phyloP scores from a whole-genome alignment of 2,113 vertebrate species.

The Phocoena sinus region DNA sequence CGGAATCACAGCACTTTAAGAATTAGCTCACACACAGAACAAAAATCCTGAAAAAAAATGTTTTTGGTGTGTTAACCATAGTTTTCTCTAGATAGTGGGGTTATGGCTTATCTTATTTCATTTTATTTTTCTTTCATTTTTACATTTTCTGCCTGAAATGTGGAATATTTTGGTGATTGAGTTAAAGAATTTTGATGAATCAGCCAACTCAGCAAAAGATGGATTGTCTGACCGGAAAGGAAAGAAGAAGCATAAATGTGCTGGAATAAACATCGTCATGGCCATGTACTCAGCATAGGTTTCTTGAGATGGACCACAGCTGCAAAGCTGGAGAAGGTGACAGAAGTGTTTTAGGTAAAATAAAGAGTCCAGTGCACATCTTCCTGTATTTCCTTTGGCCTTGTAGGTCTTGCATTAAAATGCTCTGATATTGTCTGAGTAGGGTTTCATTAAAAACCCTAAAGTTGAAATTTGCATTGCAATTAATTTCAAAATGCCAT shows the following conservation, averaged over 20 bases:
- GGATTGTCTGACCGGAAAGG: not conserved
- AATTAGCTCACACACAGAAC: not conserved
- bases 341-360: not conserved
- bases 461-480: conserved; percentile 4
- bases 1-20: not conserved
- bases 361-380: not conserved
- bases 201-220: not conserved
- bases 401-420: conserved; percentile 19
- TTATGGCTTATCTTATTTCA: not conserved
- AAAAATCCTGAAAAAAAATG: not conserved
- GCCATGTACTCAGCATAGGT: rapidly evolving
- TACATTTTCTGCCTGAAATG: not conserved
- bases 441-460: conserved; percentile 22
- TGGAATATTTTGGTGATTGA: not conserved
- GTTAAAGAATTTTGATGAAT: not conserved
- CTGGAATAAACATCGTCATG: not conserved
- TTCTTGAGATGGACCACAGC: not conserved
- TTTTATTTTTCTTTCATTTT: not conserved
- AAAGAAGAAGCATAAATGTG: not conserved
- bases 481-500: conserved; percentile 40
- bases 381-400: not conserved
- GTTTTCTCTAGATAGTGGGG: not conserved
- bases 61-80: not conserved
- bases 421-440: conserved; percentile 3
- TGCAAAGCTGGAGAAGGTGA: not conserved